Evolutionary conservation across 2,797 vertebrate species (phyloP).

Genomic region (Uromys caudimaculatus): DNA sequence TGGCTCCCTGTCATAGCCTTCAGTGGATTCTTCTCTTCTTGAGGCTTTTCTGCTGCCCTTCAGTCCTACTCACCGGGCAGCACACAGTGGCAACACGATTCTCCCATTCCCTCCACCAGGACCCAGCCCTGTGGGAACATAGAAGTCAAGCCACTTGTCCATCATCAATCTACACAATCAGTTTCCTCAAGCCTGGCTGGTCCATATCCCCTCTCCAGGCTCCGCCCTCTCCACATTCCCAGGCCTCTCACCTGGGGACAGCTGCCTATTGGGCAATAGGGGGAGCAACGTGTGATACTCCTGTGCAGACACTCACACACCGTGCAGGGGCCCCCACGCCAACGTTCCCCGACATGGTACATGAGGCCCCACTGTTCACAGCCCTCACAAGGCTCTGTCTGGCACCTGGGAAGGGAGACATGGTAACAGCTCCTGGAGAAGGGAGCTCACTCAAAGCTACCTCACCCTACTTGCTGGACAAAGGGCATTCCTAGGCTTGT

Average conservation of each 20-base stretch:
- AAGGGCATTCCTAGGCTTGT: not conserved
- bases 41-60: fast-evolving
- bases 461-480: not conserved
- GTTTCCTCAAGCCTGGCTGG: not conserved
- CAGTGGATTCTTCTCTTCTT: fast-evolving
- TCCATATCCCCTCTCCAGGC: not conserved
- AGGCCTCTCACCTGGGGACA: conserved; percentile 90
- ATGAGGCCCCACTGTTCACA: conserved; percentile 89
- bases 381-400: conserved; percentile 90
- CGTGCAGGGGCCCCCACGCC: conserved; percentile 89
- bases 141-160: not conserved
- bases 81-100: conserved; percentile 91
- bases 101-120: conserved; percentile 88
- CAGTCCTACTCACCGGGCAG: conserved; percentile 84
- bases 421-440: not conserved
- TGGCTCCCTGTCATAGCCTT: not conserved
- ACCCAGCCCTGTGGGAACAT: conserved; percentile 86
- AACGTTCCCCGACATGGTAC: conserved; percentile 89
- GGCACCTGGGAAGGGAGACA: conserved; percentile 87
- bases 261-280: conserved; percentile 88
- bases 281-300: conserved; percentile 87
- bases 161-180: fast-evolving
- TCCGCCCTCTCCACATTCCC: fast-evolving
- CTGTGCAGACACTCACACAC: conserved; percentile 92
- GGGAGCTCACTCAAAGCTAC: not conserved